phyloP scores from a whole-genome alignment of 2,888 invertebrate species.

The Drosophila pullipes region DNA sequence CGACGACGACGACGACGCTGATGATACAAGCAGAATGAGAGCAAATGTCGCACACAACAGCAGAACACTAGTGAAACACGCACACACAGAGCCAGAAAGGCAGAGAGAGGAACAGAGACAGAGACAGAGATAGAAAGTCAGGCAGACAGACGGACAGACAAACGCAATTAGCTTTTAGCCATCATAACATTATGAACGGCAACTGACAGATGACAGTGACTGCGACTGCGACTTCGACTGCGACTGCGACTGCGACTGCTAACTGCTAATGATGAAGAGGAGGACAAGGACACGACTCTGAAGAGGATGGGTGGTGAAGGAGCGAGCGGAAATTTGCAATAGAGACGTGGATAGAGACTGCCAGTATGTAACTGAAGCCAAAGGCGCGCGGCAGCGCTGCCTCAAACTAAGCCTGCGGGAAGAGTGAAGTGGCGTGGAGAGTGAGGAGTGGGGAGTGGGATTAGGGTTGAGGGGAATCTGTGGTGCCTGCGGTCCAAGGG shows the following conservation, averaged over 20 bases:
- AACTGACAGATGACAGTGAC: constrained; percentile 62
- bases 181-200: constrained; percentile 79
- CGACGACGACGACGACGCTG: constrained; percentile 3
- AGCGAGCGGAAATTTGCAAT: constrained; percentile 31
- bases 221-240: constrained; percentile 17
- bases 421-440: neutral
- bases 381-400: constrained; percentile 1
- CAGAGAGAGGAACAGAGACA: neutral
- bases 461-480: constrained; percentile 4
- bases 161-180: constrained; percentile 82
- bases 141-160: constrained; percentile 60
- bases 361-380: constrained; percentile 41
- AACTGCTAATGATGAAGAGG: constrained; percentile 72
- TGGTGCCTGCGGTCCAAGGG: neutral
- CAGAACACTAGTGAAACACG: constrained; percentile 21
- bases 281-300: constrained; percentile 14
- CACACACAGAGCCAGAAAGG: constrained; percentile 1
- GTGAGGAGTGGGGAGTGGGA: neutral
- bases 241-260: constrained; percentile 31
- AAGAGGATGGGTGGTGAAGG: neutral
- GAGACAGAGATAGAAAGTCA: neutral
- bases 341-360: constrained; percentile 26
- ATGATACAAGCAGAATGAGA: constrained; percentile 32
- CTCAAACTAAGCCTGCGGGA: constrained; percentile 32
- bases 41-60: constrained; percentile 40